These are phyloP conservation scores for Choloepus didactylus DNA, from an alignment of 2,797 vertebrate genomes.

Conservation along the genomic window DNA sequence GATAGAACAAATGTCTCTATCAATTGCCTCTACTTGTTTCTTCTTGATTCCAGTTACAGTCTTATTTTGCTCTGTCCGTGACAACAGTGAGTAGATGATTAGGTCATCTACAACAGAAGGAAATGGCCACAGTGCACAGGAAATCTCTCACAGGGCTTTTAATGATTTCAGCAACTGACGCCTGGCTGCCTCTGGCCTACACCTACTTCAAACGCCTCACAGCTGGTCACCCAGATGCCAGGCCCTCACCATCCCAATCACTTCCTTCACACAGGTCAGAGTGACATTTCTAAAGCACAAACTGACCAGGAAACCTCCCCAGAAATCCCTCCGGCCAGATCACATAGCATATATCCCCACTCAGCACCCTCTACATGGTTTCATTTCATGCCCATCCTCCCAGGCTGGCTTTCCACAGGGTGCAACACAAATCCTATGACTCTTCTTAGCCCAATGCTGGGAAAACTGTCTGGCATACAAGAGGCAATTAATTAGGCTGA, in stretches of 20 bases:
- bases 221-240: not conserved
- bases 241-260: not conserved
- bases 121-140: not conserved
- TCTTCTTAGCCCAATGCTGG: not conserved
- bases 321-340: not conserved
- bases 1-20: constrained; percentile 31
- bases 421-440: not conserved
- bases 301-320: not conserved
- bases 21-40: constrained; percentile 42
- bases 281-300: constrained; percentile 60
- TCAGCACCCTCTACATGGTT: not conserved
- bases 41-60: constrained; percentile 9
- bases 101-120: not conserved
- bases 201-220: not conserved
- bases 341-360: not conserved
- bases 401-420: not conserved
- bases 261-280: not conserved
- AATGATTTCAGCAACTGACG: not conserved
- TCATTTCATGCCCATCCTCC: not conserved
- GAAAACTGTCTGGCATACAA: constrained; percentile 1
- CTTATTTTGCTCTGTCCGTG: not conserved
- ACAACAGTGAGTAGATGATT: not conserved
- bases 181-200: not conserved
- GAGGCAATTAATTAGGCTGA: constrained; percentile 1
- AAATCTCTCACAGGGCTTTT: not conserved